These are phyloP conservation scores for Maniola jurtina DNA, from an alignment of 1,140 invertebrate species.

Conservation along the genomic window DNA sequence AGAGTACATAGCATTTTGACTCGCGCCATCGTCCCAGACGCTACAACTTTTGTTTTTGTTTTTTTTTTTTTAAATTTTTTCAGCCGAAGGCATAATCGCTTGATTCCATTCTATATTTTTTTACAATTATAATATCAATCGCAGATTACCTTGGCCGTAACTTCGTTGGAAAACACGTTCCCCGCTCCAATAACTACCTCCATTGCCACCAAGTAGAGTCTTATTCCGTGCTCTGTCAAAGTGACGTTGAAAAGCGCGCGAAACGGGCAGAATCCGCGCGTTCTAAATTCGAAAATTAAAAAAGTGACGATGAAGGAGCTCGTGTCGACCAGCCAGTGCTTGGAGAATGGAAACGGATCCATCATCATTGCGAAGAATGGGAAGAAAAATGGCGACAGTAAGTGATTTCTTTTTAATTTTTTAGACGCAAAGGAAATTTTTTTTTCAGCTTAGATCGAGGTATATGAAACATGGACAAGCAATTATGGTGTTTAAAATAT, in stretches of 20 bases:
- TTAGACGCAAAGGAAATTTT: neutral
- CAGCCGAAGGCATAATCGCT: conserved; percentile 13
- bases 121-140: conserved; percentile 38
- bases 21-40: conserved; percentile 15
- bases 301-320: conserved; percentile 60
- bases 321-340: conserved; percentile 45
- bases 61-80: conserved; percentile 9
- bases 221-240: conserved; percentile 52
- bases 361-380: conserved; percentile 53
- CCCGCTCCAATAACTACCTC: conserved; percentile 46
- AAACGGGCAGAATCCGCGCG: conserved; percentile 35
- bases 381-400: conserved; percentile 55
- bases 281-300: conserved; percentile 32
- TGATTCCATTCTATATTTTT: conserved; percentile 30
- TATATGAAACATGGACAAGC: too few species aligned
- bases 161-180: conserved; percentile 39
- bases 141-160: conserved; percentile 58
- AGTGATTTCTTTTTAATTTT: conserved; percentile 29
- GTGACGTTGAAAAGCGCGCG: conserved; percentile 66
- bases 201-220: conserved; percentile 45
- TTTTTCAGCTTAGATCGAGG: neutral
- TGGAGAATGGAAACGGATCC: conserved; percentile 53
- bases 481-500: too few species aligned
- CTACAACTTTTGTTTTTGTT: conserved; percentile 10
- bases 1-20: neutral